Evolutionary conservation across 2,888 invertebrate genomes (phyloP), one percentile per base, ranked within the genome.

Genomic region (Chrysolina haemoptera): DNA sequence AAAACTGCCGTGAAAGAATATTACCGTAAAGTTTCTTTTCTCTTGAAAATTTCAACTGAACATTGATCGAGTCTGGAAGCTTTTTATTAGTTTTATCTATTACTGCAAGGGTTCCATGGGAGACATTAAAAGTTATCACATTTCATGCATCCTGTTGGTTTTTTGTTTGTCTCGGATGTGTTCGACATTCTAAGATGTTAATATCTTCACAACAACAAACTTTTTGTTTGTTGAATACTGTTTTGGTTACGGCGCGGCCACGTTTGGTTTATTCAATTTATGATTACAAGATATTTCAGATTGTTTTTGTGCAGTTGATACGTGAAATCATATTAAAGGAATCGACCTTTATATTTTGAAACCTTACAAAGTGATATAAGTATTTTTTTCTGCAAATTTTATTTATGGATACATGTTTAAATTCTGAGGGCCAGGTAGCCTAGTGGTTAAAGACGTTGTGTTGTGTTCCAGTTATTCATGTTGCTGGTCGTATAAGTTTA

Each of bases 101-200:
- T 76, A 76, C 73, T 70, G 76, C 68, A 62, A 67, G 41, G 62
- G 67, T 69, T 69, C 69, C 75, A 72, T 59, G 75, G 73, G 75
- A 73, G 64, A 63, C 68, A 55, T 72, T 70, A 70, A 70, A 67
- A 62, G 73, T 71, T 76, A 76, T 76, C 76, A 68, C 68, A 65
- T 76, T 76, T 76, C 76, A 71, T 63, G 71, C 71, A 69, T 75
- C 71, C 74, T 74, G 74, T 71, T 66, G 66, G 64, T 73, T 68
- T 68, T 71, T 65, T 50, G 68, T 68, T 48, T 20, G 62, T 46
- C 35, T 27, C 35, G 62, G 48, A 50, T 22, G 65, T 65, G 68
- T 68, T 55, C 43, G 50, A 66, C 48, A 66, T 50, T 16, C 18
- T 66, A 27, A 66, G n/a, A 53, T 27, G 35, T 55, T 67, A 40